Evolutionary conservation across 2,797 vertebrate species (phyloP).

Genomic region (Tauraco hartlaubi): DNA sequence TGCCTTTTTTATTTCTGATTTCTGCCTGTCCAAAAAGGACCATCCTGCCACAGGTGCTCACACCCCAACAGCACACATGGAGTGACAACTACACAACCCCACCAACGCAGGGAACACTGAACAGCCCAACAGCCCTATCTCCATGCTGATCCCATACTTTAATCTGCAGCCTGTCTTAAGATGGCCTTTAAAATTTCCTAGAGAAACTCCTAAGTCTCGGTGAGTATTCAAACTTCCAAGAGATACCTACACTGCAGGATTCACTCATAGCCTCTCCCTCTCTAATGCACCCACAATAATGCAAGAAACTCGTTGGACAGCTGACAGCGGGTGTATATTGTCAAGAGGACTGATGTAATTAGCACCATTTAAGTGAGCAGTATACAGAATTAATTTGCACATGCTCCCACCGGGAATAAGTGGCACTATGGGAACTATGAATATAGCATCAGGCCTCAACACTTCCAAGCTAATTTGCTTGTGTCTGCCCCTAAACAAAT

Average conservation of each 20-base stretch:
- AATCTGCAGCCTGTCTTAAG: not conserved
- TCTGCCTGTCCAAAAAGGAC: not conserved
- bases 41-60: not conserved
- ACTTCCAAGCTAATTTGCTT: constrained; percentile 49
- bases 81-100: not conserved
- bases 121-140: not conserved
- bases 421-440: constrained; percentile 13
- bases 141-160: not conserved
- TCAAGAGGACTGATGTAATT: constrained; percentile 41
- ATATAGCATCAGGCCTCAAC: constrained; percentile 19
- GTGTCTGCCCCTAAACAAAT: constrained; percentile 49
- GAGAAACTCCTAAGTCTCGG: not conserved
- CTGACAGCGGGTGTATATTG: constrained; percentile 18
- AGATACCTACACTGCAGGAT: not conserved
- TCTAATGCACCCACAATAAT: not conserved
- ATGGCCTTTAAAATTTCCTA: not conserved
- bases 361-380: constrained; percentile 58
- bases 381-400: constrained; percentile 70
- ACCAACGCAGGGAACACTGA: not conserved
- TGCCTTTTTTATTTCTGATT: not conserved
- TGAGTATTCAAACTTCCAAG: not conserved
- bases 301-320: not conserved
- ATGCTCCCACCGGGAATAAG: constrained; percentile 48
- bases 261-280: not conserved
- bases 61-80: not conserved